Base-by-base conservation (phyloP, 2,888 invertebrate species). In the Cenopis cana region DNA sequence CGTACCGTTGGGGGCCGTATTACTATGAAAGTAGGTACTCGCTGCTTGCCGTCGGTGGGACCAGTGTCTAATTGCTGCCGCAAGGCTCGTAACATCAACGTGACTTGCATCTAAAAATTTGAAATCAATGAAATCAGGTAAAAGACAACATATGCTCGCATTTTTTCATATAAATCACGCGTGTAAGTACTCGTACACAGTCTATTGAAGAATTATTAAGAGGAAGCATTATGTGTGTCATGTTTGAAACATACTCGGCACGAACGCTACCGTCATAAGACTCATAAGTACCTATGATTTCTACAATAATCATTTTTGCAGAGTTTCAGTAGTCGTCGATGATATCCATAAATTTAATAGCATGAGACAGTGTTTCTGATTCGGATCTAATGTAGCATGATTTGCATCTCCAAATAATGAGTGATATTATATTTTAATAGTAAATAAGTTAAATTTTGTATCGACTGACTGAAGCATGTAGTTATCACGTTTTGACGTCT, bases 391-490 rank as follows among this genome's bases (percentile, higher is more conserved):
- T 76, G 77, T 85, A 85, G 87, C 85, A 74, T 75, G 70, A 76
- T 76, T 78, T 78, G 78, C 76, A 77, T 77, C 78, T 75, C 72
- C 67, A 46, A 78, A 78, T 77, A 78, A 77, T 76, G 66, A 74
- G 82, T 81, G 80, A 82, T 20, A 54, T 54, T 81, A 74, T 74
- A 74, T 74, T 69, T 65, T 76, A 73, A 76, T 77, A 73, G 74
- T 74, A 70, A 75, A 59, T 29, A 69, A 52, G 61, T 69, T 62
- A 52, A 68, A 64, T 73, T 49, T 73, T 56, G 69, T 73, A 76
- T 74, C 76, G 87, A 88, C 90, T 89, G 90, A 90, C 90, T 88
- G 88, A 86, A 87, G 90, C 90, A 90, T 90, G 85, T 81, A 80
- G 77, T 79, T 73, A 78, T 68, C 36, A 74, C 71, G 74, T 29